A percentile compares a stretch with the other conserved stretches of the same genome.
These are phyloP conservation scores for Clistopyga incitator DNA, from an alignment of 2,888 invertebrate species.

Conservation along the genomic window DNA sequence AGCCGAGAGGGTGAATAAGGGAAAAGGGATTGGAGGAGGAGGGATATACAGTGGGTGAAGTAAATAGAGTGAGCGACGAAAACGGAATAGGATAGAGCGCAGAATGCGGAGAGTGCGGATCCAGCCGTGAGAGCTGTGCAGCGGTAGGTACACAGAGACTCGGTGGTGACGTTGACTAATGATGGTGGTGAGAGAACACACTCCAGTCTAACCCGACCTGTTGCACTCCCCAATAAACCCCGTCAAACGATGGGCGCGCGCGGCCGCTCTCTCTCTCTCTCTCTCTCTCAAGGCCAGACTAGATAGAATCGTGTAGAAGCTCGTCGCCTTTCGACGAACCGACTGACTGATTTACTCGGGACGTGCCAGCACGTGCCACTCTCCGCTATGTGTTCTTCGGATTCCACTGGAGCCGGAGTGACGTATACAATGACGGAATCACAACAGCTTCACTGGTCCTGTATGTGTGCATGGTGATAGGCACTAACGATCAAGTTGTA, in stretches of 20 bases:
- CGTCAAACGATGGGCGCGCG: conserved; percentile 79
- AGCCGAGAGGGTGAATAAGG: conserved; percentile 68
- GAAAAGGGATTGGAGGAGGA: conserved; percentile 63
- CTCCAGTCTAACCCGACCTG: conserved; percentile 83
- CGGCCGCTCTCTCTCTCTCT: conserved; percentile 25
- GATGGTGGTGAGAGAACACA: conserved; percentile 84
- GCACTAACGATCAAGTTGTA: neutral
- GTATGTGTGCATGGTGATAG: neutral
- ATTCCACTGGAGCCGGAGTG: conserved; percentile 13
- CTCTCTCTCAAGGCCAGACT: conserved; percentile 67
- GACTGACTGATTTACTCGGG: conserved; percentile 72
- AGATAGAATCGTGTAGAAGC: conserved; percentile 81
- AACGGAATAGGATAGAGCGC: conserved; percentile 62
- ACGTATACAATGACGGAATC: conserved; percentile 10
- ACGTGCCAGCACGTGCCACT: conserved; percentile 64
- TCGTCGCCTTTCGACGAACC: conserved; percentile 76
- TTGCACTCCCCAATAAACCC: conserved; percentile 83
- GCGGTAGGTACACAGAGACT: conserved; percentile 68
- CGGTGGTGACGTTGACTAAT: conserved; percentile 83
- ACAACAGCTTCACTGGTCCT: neutral
- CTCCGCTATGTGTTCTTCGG: conserved; percentile 35
- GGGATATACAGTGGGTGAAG: conserved; percentile 63
- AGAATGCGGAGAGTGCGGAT: conserved; percentile 64
- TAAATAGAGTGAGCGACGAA: conserved; percentile 62
- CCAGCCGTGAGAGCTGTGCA: conserved; percentile 62